Percentiles rank a stretch among this genome's conserved stretches.
Evolutionary conservation across 2,888 invertebrate genomes (phyloP).

Genomic region (Gibbula magus): DNA sequence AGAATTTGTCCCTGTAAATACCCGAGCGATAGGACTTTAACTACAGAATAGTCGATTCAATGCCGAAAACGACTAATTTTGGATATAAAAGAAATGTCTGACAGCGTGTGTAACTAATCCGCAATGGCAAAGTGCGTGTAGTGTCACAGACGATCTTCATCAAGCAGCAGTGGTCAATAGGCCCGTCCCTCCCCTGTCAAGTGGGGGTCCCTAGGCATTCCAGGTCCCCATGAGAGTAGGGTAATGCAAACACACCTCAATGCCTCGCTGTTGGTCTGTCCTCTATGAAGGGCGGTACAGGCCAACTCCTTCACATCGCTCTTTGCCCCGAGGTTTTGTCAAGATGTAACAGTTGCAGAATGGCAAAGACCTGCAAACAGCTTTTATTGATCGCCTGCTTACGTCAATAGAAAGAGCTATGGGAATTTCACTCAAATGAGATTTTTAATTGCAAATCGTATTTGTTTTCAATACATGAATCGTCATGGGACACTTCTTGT

Average conservation of each 20-base stretch:
- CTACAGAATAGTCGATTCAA: no score
- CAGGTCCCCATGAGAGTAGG: background rate
- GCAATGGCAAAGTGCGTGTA: no score
- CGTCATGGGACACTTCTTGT: background rate
- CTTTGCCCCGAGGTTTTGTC: constrained; percentile 4
- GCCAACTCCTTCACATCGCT: background rate
- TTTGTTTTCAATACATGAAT: background rate
- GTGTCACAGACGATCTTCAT: no score
- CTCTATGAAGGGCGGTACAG: no score
- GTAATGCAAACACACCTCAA: background rate
- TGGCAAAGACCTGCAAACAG: background rate
- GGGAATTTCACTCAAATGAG: constrained; percentile 27
- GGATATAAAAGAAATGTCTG: no score
- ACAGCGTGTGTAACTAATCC: no score
- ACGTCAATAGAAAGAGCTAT: constrained; percentile 15
- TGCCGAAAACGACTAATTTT: no score
- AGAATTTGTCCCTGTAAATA: no score
- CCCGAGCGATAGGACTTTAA: no score
- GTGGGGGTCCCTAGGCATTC: background rate
- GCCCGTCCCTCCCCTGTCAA: background rate
- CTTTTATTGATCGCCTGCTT: background rate
- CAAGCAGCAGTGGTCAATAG: background rate
- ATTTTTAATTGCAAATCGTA: constrained; percentile 28
- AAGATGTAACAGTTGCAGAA: background rate
- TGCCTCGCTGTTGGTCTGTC: background rate